Conservation (phyloP, 1,140 invertebrate genomes). For the Mycetomoellerius zeteki region DNA sequence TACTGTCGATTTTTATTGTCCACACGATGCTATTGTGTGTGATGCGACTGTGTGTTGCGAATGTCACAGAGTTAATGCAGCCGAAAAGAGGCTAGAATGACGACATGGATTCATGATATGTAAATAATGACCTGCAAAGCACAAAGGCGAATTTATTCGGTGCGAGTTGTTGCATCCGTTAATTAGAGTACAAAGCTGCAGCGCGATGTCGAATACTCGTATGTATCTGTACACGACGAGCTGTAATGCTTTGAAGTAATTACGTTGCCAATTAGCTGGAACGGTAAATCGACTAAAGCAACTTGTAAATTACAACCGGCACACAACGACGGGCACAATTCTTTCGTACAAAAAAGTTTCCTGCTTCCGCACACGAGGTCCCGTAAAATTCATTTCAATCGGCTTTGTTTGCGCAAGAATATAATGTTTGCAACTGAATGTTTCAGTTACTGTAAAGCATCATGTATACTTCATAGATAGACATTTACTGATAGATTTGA, state of each 20-base stretch:
- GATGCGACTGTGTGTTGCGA: background rate
- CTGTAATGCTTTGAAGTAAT: slow-evolving; percentile 58
- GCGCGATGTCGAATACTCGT: slow-evolving; percentile 47
- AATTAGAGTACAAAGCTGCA: slow-evolving; percentile 60
- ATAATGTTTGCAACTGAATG: background rate
- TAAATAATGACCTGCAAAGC: slow-evolving; percentile 19
- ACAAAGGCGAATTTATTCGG: slow-evolving; percentile 49
- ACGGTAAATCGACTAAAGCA: slow-evolving; percentile 61
- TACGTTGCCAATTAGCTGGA: slow-evolving; percentile 63
- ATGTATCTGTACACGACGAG: slow-evolving; percentile 34
- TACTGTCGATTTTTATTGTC: slow-evolving; percentile 44
- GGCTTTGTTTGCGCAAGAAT: slow-evolving; percentile 17
- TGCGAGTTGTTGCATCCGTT: slow-evolving; percentile 56
- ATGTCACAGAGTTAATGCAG: slow-evolving; percentile 11
- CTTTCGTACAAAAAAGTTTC: slow-evolving; percentile 8
- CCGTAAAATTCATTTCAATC: slow-evolving; percentile 1
- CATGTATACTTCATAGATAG: slow-evolving; percentile 10
- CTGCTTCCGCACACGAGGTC: background rate
- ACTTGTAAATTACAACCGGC: slow-evolving; percentile 57
- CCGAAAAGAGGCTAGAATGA: background rate
- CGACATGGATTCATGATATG: slow-evolving; percentile 16
- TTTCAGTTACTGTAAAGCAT: slow-evolving; percentile 24
- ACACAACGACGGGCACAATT: background rate
- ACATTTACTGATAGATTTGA: background rate
- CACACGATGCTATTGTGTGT: background rate